Base-by-base conservation (phyloP, 2,888 invertebrate genomes). In the Lithophane ornitopus region DNA sequence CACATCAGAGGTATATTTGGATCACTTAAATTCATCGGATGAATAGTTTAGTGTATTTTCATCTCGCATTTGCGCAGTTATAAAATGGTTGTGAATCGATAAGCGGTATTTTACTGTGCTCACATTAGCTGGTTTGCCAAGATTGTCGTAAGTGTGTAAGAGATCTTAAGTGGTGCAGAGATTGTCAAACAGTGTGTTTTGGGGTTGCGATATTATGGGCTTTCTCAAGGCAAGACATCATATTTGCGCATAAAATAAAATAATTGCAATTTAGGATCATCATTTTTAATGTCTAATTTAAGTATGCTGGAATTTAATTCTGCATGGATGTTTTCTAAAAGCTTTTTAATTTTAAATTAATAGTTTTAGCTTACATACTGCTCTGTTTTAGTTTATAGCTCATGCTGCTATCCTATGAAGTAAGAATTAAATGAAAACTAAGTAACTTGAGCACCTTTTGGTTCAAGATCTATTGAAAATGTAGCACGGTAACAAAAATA, bases 1-100 rank as follows among this genome's bases (percentile, higher is more conserved):
- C n/a, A 65, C 66, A 56, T 85, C 59, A 62, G 58, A 61, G 54
- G 74, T 82, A 76, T 84, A 75, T 82, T 82, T 84, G 76, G 70
- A 70, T 56, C 67, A 56, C 75, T 84, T 70, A 84, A 80, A 83
- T 78, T 72, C 65, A 49, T 66, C 66, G 70, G 49, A 78, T 79
- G 58, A 73, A 74, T 82, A 78, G 75, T 85, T 75, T 63, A 73
- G 26, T 52, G 54, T 70, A 61, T 70, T 78, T 69, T 71, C 41
- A 61, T 76, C 76, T 78, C 69, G 49, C 65, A 76, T 81, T 81
- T 67, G 69, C 82, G 69, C 76, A 75, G 76, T 77, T 82, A 67
- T 49, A 67, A 84, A 84, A 70, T 68, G 52, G 44, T 84, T 70
- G 67, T 54, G 70, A 66, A 84, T 86, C 61, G 69, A 70, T 61